Evolutionary conservation across 2,888 invertebrate species (phyloP).

Genomic region (Spialia ferax): DNA sequence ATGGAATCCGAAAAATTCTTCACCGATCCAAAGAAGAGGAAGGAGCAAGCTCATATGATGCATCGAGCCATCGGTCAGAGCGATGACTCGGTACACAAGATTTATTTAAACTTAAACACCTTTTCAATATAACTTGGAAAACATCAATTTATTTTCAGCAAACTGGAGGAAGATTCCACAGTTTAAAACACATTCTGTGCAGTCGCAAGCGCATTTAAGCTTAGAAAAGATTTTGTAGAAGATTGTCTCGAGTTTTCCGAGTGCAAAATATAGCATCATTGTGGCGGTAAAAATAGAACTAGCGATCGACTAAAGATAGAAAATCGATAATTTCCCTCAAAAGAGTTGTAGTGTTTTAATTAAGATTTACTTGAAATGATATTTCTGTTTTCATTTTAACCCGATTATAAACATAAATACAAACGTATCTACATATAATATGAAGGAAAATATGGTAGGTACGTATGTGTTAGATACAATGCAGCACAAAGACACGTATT

Average conservation of each 20-base stretch:
- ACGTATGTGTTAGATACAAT: no score
- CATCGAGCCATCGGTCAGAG: conserved; percentile 35
- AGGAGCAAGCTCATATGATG: conserved; percentile 17
- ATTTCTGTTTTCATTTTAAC: no score
- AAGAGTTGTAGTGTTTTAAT: no score
- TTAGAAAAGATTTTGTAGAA: background rate
- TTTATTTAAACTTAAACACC: conserved; percentile 30
- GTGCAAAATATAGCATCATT: no score
- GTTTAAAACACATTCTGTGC: background rate
- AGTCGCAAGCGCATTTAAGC: background rate
- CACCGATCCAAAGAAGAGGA: background rate
- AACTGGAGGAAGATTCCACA: background rate
- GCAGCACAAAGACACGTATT: no score
- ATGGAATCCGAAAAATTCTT: background rate
- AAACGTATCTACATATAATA: no score
- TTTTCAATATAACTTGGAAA: conserved; percentile 20
- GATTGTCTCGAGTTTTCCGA: background rate
- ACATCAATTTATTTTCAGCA: conserved; percentile 7
- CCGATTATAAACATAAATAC: no score
- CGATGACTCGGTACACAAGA: conserved; percentile 24
- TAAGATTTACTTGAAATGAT: no score
- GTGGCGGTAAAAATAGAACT: no score
- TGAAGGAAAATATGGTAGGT: no score
- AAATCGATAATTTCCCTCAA: no score
- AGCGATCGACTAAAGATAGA: no score